phyloP scores from a whole-genome alignment of 2,113 vertebrate genomes.

The Sinocyclocheilus anophthalmus region DNA sequence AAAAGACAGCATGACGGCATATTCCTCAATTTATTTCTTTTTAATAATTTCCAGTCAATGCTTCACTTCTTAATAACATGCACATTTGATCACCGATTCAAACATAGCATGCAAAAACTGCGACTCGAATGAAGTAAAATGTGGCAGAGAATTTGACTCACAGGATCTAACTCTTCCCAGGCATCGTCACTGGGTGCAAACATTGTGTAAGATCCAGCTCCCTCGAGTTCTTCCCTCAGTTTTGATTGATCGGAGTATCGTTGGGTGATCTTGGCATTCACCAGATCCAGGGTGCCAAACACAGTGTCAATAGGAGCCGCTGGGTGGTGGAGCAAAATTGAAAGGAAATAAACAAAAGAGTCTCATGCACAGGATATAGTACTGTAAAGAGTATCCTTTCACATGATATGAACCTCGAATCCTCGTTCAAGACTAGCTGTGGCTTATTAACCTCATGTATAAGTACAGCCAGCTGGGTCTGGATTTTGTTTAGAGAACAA shows the following conservation, averaged over 20 bases:
- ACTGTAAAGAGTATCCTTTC: neutral
- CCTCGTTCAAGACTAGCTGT: neutral
- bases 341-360: neutral
- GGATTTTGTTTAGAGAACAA: constrained; percentile 5
- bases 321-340: constrained; percentile 60
- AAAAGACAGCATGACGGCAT: neutral
- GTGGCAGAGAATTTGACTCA: constrained; percentile 69
- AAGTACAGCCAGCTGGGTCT: constrained; percentile 5
- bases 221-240: constrained; percentile 86
- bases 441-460: neutral
- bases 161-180: constrained; percentile 83
- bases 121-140: neutral
- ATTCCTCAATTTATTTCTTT: neutral
- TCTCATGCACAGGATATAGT: neutral
- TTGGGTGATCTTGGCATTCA: constrained; percentile 84
- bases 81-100: neutral
- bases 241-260: constrained; percentile 82
- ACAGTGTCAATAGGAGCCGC: constrained; percentile 94
- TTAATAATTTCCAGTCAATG: neutral
- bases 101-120: constrained; percentile 1
- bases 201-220: constrained; percentile 87
- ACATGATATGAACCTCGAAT: neutral
- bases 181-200: constrained; percentile 95
- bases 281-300: constrained; percentile 87
- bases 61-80: neutral